These are phyloP conservation scores for Holocentrus rufus DNA, from an alignment of 2,797 vertebrate species.

Conservation along the genomic window DNA sequence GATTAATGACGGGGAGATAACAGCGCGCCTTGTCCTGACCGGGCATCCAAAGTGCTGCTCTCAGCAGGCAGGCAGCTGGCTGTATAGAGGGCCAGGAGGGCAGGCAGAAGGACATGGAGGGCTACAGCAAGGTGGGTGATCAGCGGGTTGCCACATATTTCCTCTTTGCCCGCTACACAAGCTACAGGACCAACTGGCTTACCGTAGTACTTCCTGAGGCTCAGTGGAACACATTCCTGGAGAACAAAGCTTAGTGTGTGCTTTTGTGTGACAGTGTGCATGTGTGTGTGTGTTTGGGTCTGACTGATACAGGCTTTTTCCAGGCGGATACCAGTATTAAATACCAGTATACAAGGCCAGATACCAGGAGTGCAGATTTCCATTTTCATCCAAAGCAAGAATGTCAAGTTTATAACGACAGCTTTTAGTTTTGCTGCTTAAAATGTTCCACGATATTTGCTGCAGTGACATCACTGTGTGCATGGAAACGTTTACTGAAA, in stretches of 20 bases:
- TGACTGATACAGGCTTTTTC: no score
- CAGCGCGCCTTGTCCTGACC: conserved; percentile 44
- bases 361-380: no score
- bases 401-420: no score
- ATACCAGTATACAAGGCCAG: no score
- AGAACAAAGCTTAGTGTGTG: conserved; percentile 9
- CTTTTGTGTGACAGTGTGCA: no score
- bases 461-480: no score
- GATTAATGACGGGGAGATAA: conserved; percentile 71
- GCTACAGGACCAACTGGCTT: not conserved
- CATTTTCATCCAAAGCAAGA: no score
- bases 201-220: not conserved
- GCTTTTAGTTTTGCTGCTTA: no score
- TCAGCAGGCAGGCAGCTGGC: conserved; percentile 66
- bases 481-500: no score
- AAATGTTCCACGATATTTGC: no score
- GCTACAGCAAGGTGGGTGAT: conserved; percentile 45
- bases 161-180: conserved; percentile 12
- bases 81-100: conserved; percentile 32
- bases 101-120: conserved; percentile 51
- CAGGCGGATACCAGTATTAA: no score
- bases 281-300: not conserved
- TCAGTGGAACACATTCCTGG: not conserved
- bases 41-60: conserved; percentile 62
- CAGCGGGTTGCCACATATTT: conserved; percentile 41